Conservation (phyloP, 2,888 invertebrate genomes). For the Enchytraeus crypticus region DNA sequence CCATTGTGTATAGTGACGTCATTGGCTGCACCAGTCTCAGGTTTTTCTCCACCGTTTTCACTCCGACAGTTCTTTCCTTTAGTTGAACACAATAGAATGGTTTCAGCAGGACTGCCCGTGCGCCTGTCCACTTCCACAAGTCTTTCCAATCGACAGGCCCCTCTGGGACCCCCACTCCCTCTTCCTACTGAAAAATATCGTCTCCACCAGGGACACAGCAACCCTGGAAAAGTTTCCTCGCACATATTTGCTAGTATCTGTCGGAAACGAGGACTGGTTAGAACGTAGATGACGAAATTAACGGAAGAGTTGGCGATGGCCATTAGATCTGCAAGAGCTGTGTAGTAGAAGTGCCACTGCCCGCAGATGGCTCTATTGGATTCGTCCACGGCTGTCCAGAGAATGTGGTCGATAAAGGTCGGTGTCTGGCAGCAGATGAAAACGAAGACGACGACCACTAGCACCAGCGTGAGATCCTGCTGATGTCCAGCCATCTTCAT, state of each 20-base stretch:
- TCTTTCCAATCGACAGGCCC: too few relatives aligned
- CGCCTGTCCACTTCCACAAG: too few relatives aligned
- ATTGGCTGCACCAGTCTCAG: too few relatives aligned
- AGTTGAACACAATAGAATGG: too few relatives aligned
- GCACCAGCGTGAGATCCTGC: slow-evolving; percentile 27
- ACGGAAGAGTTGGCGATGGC: slow-evolving; percentile 25
- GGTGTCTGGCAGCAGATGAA: slow-evolving; percentile 29
- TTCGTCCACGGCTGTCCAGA: slow-evolving; percentile 26
- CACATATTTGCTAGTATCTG: slow-evolving; percentile 1
- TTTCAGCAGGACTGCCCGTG: too few relatives aligned
- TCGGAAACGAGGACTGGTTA: slow-evolving; percentile 25
- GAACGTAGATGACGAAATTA: slow-evolving; percentile 26
- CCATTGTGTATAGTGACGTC: too few relatives aligned
- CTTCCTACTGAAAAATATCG: too few relatives aligned
- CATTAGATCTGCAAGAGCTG: slow-evolving; percentile 25
- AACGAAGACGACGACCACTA: slow-evolving; percentile 27
- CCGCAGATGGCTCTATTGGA: slow-evolving; percentile 15
- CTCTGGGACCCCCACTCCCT: too few relatives aligned
- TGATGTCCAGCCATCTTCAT: slow-evolving; percentile 19
- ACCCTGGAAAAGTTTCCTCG: too few relatives aligned
- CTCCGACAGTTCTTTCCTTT: too few relatives aligned
- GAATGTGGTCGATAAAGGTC: slow-evolving; percentile 27
- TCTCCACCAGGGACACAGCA: too few relatives aligned
- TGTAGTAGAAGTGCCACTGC: slow-evolving; percentile 28
- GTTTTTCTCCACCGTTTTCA: too few relatives aligned